Base-by-base conservation (phyloP, 92 coral and sea anemone species). In the Isaurus tuberculatus region DNA sequence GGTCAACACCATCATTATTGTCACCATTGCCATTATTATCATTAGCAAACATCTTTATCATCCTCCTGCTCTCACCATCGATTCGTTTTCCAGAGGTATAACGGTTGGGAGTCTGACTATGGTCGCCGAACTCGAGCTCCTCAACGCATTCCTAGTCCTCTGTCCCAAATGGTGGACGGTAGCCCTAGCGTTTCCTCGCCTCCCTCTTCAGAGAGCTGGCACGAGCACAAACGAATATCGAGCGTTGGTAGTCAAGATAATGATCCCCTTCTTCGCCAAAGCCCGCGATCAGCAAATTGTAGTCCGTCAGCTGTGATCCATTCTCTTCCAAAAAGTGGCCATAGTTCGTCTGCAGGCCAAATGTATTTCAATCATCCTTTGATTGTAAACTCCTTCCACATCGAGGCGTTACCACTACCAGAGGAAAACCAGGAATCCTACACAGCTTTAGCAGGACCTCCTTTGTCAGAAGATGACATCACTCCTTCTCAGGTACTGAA, bases 381-480 rank as follows among this genome's bases (percentile, higher is more conserved):
- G 27, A 74, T 74, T 29, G 64, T 74, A 25, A 74, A 74, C 22
- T 74, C 80, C 11, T 74, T 49, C 65, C 80, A 49, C 30, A 46
- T 74, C 46, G 65, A 74, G 44, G 80, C 80, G 4, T 5, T 74
- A 19, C 80, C 80, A 2, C 23, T 74, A 31, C 80, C 80, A 9
- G 80, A 74, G 23, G 65, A 51, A 10, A 46, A 20, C 65, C 80
- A 74, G 57, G 37, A 48, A 1, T 17, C 80, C 2, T 17, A 26
- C n/a, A 4, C 64, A 49, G 13, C 10, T 26, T n/a, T 51, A 74
- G 29, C 80, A 4, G 64, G 80, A 74, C 49, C 65, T 30, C 80
- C 80, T 16, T 5, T 29, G 26, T 51, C 80, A 48, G 80, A 74
- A 17, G 80, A 74, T 23, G 80, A 30, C 29, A 16, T 30, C 65